These are phyloP conservation scores for Marmota monax DNA, from an alignment of 2,113 vertebrate genomes.

Conservation along the genomic window DNA sequence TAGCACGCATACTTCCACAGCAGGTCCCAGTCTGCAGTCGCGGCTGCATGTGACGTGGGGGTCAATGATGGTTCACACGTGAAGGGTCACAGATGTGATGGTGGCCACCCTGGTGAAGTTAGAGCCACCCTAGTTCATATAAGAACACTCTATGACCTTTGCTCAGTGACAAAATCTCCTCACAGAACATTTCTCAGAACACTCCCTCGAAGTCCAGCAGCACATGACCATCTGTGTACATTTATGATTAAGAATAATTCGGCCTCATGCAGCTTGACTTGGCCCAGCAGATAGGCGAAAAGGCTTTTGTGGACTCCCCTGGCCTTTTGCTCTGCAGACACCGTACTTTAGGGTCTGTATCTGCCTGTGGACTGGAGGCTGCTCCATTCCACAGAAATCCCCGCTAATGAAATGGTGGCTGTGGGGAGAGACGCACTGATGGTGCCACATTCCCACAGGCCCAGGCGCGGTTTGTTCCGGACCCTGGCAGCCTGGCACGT, in stretches of 20 bases:
- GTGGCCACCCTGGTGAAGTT: not conserved
- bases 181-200: not conserved
- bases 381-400: too few species aligned
- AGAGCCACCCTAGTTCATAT: not conserved
- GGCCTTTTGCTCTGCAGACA: too few species aligned
- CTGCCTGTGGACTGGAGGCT: too few species aligned
- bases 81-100: not conserved
- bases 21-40: not conserved
- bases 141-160: not conserved
- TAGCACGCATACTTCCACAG: fast-evolving
- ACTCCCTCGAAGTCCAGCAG: too few species aligned
- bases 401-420: too few species aligned
- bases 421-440: too few species aligned
- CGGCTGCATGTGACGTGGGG: not conserved
- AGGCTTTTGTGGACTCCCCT: too few species aligned
- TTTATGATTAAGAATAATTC: too few species aligned
- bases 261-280: not conserved
- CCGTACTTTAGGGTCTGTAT: too few species aligned
- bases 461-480: not conserved
- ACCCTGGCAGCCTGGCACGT: fast-evolving
- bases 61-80: not conserved
- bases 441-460: too few species aligned
- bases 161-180: not conserved
- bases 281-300: not conserved
- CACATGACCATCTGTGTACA: too few species aligned